Percentiles rank a stretch among this genome's conserved stretches.
Evolutionary conservation across 2,113 vertebrate genomes (phyloP).

Genomic region (Anguilla rostrata): DNA sequence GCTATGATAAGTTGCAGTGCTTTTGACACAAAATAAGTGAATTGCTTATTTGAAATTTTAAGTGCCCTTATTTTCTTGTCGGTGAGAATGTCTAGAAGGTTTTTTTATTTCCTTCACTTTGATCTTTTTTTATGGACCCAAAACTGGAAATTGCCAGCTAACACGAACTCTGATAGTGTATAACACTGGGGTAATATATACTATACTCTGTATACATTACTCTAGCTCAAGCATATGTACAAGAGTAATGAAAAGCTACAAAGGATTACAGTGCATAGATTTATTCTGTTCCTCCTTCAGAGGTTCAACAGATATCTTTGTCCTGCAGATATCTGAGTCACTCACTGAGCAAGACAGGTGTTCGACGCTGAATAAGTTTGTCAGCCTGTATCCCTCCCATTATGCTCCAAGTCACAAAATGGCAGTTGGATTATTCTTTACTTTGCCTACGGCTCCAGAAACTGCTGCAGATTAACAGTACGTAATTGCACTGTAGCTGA

Average conservation of each 20-base stretch:
- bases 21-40: no score
- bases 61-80: no score
- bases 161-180: no score
- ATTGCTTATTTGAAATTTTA: no score
- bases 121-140: no score
- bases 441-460: background rate
- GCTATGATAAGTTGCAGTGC: no score
- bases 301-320: background rate
- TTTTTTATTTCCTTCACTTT: no score
- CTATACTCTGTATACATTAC: no score
- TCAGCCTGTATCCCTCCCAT: background rate
- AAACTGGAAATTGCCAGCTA: no score
- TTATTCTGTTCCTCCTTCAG: background rate
- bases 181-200: no score
- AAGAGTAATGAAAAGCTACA: background rate
- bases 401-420: background rate
- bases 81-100: no score
- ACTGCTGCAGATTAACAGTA: background rate
- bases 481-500: background rate
- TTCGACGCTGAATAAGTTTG: background rate
- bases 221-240: no score
- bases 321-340: background rate
- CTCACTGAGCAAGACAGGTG: conserved; percentile 16
- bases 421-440: background rate
- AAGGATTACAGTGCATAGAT: background rate